These are phyloP conservation scores for Microcebus lehilahytsara DNA, from an alignment of 2,113 vertebrate genomes.

Conservation along the genomic window DNA sequence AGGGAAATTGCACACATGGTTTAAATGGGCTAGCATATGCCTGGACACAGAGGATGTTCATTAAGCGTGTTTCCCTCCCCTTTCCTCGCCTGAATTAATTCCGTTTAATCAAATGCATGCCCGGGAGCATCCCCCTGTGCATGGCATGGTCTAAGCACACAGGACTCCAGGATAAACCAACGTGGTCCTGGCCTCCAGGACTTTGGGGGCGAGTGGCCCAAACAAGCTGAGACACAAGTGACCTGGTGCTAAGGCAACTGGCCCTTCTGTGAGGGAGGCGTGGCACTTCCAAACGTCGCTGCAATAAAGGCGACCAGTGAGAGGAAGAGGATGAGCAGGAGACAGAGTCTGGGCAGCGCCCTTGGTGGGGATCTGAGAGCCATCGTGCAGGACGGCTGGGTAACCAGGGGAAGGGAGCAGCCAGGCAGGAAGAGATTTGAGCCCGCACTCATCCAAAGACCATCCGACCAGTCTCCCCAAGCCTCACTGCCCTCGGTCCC, in stretches of 20 bases:
- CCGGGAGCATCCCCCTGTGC: background rate
- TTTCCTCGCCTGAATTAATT: background rate
- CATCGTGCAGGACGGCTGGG: background rate
- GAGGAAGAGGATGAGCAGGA: background rate
- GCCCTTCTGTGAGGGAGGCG: background rate
- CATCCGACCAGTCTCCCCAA: fast-evolving
- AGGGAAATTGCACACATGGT: background rate
- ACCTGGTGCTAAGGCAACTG: background rate
- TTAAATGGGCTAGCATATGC: background rate
- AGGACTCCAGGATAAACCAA: background rate
- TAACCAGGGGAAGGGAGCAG: background rate
- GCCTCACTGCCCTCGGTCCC: background rate
- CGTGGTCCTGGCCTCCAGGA: background rate
- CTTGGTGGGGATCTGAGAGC: background rate
- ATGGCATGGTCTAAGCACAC: background rate
- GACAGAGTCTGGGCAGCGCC: background rate
- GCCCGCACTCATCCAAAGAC: background rate
- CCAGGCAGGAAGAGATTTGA: background rate
- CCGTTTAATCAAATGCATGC: background rate
- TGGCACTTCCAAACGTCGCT: background rate
- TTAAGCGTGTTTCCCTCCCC: background rate
- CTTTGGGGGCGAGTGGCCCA: background rate
- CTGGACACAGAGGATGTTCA: background rate
- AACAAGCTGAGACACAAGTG: background rate
- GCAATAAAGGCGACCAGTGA: background rate